A percentile compares a stretch with the other conserved stretches of the same genome.
phyloP scores from a whole-genome alignment of 2,113 vertebrate species.

The Orycteropus afer region DNA sequence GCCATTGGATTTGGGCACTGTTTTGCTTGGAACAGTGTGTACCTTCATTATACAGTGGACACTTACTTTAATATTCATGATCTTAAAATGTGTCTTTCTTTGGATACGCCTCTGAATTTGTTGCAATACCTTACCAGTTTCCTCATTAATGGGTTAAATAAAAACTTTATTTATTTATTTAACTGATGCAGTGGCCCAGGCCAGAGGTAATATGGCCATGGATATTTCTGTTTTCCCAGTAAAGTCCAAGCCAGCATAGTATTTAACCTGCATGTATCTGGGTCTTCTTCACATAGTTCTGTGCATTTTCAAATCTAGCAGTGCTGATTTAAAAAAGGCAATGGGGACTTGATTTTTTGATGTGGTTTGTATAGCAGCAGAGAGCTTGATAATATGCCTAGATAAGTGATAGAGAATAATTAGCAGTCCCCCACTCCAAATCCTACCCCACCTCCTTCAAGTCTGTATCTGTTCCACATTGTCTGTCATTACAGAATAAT shows the following conservation, averaged over 20 bases:
- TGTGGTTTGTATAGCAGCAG: neutral
- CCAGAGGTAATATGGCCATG: neutral
- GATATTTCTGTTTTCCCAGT: neutral
- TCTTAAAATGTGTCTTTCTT: neutral
- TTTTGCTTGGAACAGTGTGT: neutral
- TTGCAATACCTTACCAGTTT: neutral
- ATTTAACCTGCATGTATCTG: neutral
- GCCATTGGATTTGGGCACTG: neutral
- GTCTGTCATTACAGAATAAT: slow-evolving; percentile 59
- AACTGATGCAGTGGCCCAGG: neutral
- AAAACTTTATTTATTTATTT: neutral
- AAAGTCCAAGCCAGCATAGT: neutral
- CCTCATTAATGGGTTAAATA: neutral
- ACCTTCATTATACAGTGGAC: neutral
- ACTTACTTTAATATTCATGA: neutral
- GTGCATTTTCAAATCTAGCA: neutral
- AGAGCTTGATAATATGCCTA: slow-evolving; percentile 3
- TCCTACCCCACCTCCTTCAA: neutral
- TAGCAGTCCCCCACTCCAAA: neutral
- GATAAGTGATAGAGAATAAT: slow-evolving; percentile 47
- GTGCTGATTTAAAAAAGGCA: neutral
- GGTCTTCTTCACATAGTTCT: neutral
- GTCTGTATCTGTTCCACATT: slow-evolving; percentile 49
- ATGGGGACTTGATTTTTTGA: neutral
- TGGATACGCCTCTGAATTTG: neutral